phyloP scores from a whole-genome alignment of 2,888 invertebrate genomes.

The Orchesellides sinensis region DNA sequence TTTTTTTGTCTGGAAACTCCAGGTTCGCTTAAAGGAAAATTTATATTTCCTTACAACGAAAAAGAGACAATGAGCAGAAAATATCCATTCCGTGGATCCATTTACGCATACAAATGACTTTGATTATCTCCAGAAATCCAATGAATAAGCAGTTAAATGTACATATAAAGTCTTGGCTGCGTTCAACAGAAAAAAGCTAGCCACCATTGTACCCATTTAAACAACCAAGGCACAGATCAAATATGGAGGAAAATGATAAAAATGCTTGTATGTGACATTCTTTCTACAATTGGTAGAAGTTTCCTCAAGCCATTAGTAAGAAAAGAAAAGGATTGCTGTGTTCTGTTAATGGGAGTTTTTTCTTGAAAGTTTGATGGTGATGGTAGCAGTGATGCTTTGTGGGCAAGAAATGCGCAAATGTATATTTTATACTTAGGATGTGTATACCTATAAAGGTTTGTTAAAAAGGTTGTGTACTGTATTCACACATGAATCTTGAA shows the following conservation, averaged over 20 bases:
- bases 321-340: conserved; percentile 4
- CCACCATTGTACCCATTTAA: not conserved
- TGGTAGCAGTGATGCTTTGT: not conserved
- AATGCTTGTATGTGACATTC: conserved; percentile 40
- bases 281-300: not conserved
- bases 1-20: conserved; percentile 9
- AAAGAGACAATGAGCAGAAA: conserved; percentile 36
- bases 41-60: not conserved
- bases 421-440: too few relatives aligned
- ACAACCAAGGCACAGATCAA: not conserved
- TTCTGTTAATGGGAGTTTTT: conserved; percentile 26
- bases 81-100: conserved; percentile 37
- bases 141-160: conserved; percentile 26
- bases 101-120: conserved; percentile 56
- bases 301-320: conserved; percentile 5
- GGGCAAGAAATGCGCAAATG: not conserved
- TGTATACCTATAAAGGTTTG: too few relatives aligned
- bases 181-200: not conserved
- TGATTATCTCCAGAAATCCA: conserved; percentile 53
- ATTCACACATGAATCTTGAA: too few relatives aligned
- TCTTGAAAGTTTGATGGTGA: conserved; percentile 32
- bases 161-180: not conserved
- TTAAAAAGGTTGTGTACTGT: too few relatives aligned
- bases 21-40: not conserved
- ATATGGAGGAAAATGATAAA: conserved; percentile 24